These are phyloP conservation scores for Panthera tigris DNA, from an alignment of 2,113 vertebrate species.

Conservation along the genomic window DNA sequence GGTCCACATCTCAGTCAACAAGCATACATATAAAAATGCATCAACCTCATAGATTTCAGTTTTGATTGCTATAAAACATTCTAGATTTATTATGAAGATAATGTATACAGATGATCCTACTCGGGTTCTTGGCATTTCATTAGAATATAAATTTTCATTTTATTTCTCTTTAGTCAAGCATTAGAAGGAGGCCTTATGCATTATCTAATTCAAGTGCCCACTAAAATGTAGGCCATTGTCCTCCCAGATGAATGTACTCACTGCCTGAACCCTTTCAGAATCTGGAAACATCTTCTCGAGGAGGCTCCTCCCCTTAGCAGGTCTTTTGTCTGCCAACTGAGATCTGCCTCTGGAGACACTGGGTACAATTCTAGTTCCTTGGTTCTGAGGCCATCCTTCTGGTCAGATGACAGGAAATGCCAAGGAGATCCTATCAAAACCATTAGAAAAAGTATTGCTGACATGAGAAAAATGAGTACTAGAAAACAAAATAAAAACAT, in stretches of 20 bases:
- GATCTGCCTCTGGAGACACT: neutral
- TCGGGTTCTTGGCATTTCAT: neutral
- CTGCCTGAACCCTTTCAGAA: neutral
- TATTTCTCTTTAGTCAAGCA: neutral
- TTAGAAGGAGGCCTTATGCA: neutral
- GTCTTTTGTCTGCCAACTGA: neutral
- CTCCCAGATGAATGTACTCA: neutral
- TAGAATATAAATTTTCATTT: neutral
- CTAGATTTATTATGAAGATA: neutral
- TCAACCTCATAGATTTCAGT: neutral
- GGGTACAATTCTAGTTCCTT: neutral
- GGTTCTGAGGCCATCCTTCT: neutral
- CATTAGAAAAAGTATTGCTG: neutral
- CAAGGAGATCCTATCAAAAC: neutral
- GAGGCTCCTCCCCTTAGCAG: neutral
- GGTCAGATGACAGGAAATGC: neutral
- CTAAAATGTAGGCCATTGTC: neutral
- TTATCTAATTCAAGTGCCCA: neutral
- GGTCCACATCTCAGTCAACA: neutral
- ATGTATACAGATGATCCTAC: neutral
- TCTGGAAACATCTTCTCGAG: neutral
- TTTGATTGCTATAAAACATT: neutral
- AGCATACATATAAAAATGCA: neutral
- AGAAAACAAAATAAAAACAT: neutral
- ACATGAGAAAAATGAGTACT: neutral